A percentile compares a stretch with the other conserved stretches of the same genome.
Evolutionary conservation across 1,140 invertebrate genomes (phyloP).

Genomic region (Drosophila seguyi): DNA sequence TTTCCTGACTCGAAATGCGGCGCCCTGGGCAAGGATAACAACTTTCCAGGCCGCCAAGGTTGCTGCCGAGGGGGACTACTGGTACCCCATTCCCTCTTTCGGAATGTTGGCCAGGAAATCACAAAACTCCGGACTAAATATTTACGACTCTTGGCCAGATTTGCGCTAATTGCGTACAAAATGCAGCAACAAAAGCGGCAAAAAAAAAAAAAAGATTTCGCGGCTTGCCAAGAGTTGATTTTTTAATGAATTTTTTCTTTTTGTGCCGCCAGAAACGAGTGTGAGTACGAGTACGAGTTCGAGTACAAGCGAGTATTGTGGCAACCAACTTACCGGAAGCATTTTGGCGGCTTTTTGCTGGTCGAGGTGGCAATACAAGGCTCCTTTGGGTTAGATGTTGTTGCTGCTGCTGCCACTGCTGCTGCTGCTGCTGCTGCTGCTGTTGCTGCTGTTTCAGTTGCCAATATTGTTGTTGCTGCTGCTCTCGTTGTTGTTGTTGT

Average conservation of each 20-base stretch:
- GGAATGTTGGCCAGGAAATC: slow-evolving; percentile 27
- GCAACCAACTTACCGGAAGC: slow-evolving; percentile 74
- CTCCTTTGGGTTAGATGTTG: slow-evolving; percentile 47
- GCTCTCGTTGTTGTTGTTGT: slow-evolving; percentile 20
- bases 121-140: slow-evolving; percentile 16
- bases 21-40: slow-evolving; percentile 35
- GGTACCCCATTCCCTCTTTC: background rate
- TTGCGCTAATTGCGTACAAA: slow-evolving; percentile 56
- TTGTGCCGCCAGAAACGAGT: slow-evolving; percentile 6
- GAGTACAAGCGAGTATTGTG: slow-evolving; percentile 8
- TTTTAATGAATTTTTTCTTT: slow-evolving; percentile 22
- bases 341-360: slow-evolving; percentile 74
- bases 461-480: slow-evolving; percentile 6
- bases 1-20: slow-evolving; percentile 1
- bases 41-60: slow-evolving; percentile 45
- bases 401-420: slow-evolving; percentile 9
- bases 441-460: slow-evolving; percentile 14
- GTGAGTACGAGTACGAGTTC: background rate
- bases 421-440: slow-evolving; percentile 6
- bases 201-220: slow-evolving; percentile 46
- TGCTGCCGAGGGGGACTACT: slow-evolving; percentile 3
- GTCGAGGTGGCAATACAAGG: slow-evolving; percentile 52
- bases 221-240: slow-evolving; percentile 34
- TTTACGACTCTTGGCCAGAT: slow-evolving; percentile 46
- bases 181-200: slow-evolving; percentile 32